Evolutionary conservation across 2,888 invertebrate genomes (phyloP).

Genomic region (Zeuzera pyrina): DNA sequence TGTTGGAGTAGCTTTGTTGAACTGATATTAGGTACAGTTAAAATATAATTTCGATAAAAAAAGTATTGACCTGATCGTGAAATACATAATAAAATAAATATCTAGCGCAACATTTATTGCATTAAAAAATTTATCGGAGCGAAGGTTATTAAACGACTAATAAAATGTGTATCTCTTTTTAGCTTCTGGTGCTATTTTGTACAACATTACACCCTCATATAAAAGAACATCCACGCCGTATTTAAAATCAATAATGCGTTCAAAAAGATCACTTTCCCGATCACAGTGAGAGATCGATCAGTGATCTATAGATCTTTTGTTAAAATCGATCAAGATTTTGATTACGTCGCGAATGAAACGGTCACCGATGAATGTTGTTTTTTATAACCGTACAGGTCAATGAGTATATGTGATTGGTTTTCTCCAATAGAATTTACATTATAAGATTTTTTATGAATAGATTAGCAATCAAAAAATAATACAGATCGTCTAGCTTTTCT

Average conservation of each 20-base stretch:
- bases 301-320: constrained; percentile 62
- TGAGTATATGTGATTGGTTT: constrained; percentile 30
- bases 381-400: constrained; percentile 23
- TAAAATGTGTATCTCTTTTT: too few species aligned
- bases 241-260: constrained; percentile 64
- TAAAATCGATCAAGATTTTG: constrained; percentile 57
- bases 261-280: constrained; percentile 56
- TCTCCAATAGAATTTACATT: too few species aligned
- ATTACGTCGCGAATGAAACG: constrained; percentile 48
- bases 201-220: constrained; percentile 29
- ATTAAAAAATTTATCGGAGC: too few species aligned
- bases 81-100: too few species aligned
- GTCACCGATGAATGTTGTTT: constrained; percentile 27
- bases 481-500: too few species aligned
- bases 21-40: too few species aligned
- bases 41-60: too few species aligned
- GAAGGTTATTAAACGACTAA: too few species aligned
- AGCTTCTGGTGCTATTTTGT: too few species aligned
- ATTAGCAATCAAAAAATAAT: too few species aligned
- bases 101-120: too few species aligned
- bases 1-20: background rate
- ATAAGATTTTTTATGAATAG: background rate
- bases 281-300: constrained; percentile 65
- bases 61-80: too few species aligned
- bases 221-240: constrained; percentile 42